These are phyloP conservation scores for Apamea monoglypha DNA, from an alignment of 2,888 invertebrate species.

Conservation along the genomic window DNA sequence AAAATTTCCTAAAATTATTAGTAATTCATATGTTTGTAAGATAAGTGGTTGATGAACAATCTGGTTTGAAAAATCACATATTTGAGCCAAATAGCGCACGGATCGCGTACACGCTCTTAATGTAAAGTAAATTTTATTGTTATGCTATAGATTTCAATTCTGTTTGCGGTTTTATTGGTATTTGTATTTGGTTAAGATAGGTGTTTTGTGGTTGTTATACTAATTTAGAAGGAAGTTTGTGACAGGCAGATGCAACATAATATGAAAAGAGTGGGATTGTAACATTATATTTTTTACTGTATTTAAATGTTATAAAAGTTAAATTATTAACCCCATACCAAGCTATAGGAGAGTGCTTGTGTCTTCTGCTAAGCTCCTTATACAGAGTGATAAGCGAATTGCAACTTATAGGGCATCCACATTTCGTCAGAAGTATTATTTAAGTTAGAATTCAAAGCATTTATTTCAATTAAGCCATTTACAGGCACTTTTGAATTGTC, in stretches of 20 bases:
- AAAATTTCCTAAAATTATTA: too few relatives aligned
- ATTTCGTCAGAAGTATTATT: background rate
- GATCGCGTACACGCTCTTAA: too few relatives aligned
- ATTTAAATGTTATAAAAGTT: background rate
- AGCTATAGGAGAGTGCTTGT: conserved; percentile 23
- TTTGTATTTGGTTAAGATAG: background rate
- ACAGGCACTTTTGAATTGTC: background rate
- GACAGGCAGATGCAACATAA: conserved; percentile 31
- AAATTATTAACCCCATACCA: background rate
- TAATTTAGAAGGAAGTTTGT: conserved; percentile 10
- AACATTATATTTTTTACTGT: background rate
- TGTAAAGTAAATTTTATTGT: conserved; percentile 6
- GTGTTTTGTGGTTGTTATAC: conserved; percentile 32
- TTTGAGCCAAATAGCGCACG: too few relatives aligned
- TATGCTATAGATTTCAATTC: background rate
- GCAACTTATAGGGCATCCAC: background rate
- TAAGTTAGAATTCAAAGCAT: background rate
- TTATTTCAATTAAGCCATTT: background rate
- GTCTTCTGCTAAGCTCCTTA: conserved; percentile 4
- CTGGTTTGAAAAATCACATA: too few relatives aligned
- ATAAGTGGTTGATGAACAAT: too few relatives aligned
- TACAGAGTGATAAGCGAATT: conserved; percentile 10
- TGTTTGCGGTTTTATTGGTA: conserved; percentile 1
- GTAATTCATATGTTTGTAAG: too few relatives aligned
- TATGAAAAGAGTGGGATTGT: background rate